Conservation (phyloP, 2,888 invertebrate species). For the Drosophila atroscutellata region DNA sequence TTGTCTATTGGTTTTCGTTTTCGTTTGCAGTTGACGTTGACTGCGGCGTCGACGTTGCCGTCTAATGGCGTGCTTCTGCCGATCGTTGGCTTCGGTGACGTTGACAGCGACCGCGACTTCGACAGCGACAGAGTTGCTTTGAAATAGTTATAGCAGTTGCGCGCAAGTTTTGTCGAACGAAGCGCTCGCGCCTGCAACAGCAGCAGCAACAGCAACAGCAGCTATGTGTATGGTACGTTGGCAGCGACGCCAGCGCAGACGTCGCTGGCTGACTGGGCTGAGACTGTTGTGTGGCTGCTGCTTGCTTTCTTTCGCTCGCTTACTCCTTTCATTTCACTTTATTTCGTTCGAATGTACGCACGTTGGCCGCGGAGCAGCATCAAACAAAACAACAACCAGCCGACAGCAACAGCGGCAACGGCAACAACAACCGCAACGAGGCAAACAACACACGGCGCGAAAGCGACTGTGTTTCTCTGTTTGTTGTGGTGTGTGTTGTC, state of each 20-base stretch:
- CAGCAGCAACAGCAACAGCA: conserved; percentile 1
- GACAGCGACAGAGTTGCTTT: conserved; percentile 35
- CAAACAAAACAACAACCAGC: conserved; percentile 55
- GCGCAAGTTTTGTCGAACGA: conserved; percentile 50
- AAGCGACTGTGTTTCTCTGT: conserved; percentile 59
- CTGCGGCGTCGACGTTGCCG: conserved; percentile 27
- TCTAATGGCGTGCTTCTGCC: conserved; percentile 35
- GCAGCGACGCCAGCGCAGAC: conserved; percentile 49
- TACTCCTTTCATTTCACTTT: conserved; percentile 86
- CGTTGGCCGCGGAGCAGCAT: conserved; percentile 84
- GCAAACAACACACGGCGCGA: conserved; percentile 55
- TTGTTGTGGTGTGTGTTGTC: conserved; percentile 56
- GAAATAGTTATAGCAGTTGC: conserved; percentile 48
- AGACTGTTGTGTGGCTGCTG: conserved; percentile 78
- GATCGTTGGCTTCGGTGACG: conserved; percentile 57
- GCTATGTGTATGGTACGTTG: conserved; percentile 32
- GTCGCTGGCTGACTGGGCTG: conserved; percentile 57
- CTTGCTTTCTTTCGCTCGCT: conserved; percentile 85
- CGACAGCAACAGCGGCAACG: conserved; percentile 35
- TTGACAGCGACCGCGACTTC: conserved; percentile 24
- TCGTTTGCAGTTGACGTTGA: conserved; percentile 69
- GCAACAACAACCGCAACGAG: conserved; percentile 34
- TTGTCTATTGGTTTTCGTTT: conserved; percentile 80
- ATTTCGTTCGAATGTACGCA: conserved; percentile 85
- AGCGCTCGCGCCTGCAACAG: conserved; percentile 49